These are phyloP conservation scores for Actenoides lindsayi DNA, from an alignment of 2,113 vertebrate genomes.

Conservation along the genomic window DNA sequence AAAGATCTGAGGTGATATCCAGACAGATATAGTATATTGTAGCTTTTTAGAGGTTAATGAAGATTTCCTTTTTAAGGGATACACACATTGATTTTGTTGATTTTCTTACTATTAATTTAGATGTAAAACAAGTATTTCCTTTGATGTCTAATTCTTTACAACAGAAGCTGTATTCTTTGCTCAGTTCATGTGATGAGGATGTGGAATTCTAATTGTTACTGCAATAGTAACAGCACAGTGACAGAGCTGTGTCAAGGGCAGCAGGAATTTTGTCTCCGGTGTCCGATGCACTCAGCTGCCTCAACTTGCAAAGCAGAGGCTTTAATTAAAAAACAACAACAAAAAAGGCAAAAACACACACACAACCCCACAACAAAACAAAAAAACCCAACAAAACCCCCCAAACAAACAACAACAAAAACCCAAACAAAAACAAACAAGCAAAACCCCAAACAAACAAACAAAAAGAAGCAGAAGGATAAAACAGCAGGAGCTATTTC, in stretches of 20 bases:
- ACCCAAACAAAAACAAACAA: no score
- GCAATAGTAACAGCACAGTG: neutral
- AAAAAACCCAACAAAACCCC: no score
- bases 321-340: neutral
- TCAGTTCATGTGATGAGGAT: fast-evolving
- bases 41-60: neutral
- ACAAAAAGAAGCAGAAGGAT: neutral
- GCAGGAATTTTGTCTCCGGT: neutral
- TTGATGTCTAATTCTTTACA: neutral
- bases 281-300: neutral
- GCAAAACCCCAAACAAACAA: no score
- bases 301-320: neutral
- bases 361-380: no score
- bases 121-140: neutral
- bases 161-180: neutral
- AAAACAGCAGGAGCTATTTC: neutral
- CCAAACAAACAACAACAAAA: no score
- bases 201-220: neutral
- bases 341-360: no score
- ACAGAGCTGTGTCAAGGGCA: neutral
- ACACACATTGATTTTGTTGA: fast-evolving
- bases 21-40: neutral
- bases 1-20: neutral
- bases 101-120: neutral
- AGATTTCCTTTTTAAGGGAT: neutral